These are phyloP conservation scores for Pteronura brasiliensis DNA, from an alignment of 2,113 vertebrate species.

Conservation along the genomic window DNA sequence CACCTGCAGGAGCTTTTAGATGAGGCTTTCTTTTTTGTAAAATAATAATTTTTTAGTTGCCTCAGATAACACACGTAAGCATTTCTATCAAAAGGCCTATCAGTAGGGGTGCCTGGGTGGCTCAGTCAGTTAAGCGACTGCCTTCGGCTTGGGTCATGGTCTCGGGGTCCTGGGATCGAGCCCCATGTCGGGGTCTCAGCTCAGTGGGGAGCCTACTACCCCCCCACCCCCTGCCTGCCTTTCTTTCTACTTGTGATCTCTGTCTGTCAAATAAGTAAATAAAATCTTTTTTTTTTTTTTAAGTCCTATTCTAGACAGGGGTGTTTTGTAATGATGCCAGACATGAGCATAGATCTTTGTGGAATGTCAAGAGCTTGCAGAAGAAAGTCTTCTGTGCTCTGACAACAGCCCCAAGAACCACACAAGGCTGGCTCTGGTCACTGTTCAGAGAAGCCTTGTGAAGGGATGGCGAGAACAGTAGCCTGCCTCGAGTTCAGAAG, in stretches of 20 bases:
- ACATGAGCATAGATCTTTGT: not conserved
- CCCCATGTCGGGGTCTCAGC: too few species aligned
- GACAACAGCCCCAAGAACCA: not conserved
- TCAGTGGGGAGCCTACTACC: too few species aligned
- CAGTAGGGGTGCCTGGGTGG: too few species aligned
- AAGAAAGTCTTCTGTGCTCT: not conserved
- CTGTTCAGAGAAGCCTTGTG: not conserved
- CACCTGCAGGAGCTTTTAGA: not conserved
- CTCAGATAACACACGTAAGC: not conserved
- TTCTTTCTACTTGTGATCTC: too few species aligned
- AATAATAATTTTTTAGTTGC: not conserved
- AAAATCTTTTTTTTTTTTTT: too few species aligned
- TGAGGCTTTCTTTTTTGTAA: not conserved
- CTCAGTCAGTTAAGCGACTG: too few species aligned
- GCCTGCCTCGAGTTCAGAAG: not conserved
- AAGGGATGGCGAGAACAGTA: not conserved
- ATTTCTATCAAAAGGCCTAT: not conserved
- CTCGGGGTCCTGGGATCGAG: too few species aligned
- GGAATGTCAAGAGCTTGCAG: not conserved
- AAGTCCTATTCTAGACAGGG: not conserved
- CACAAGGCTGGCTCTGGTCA: not conserved
- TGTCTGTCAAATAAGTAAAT: too few species aligned
- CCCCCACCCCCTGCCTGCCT: too few species aligned
- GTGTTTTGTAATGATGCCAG: not conserved
- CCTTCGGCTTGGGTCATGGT: too few species aligned